phyloP scores from a whole-genome alignment of 1,140 invertebrate genomes.

The Tetramorium parvispinum region DNA sequence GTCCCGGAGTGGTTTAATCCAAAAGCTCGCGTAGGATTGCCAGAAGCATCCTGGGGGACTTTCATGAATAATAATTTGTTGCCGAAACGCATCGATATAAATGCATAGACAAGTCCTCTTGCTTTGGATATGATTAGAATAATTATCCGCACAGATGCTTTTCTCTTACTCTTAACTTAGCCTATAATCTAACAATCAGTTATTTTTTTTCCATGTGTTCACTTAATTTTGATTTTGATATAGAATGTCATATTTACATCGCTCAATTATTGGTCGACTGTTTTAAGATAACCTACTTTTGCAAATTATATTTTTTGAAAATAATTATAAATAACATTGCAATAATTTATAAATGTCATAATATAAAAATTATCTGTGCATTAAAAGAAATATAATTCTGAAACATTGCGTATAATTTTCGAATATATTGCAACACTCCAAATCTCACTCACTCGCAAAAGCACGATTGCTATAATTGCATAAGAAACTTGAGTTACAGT shows the following conservation, averaged over 20 bases:
- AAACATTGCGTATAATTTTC: constrained; percentile 1
- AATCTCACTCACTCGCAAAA: neutral
- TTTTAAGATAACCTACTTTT: neutral
- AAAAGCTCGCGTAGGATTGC: constrained; percentile 31
- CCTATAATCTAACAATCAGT: neutral
- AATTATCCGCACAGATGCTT: neutral
- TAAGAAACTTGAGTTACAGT: neutral
- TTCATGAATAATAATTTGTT: constrained; percentile 66
- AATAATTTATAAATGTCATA: neutral
- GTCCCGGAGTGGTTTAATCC: constrained; percentile 56
- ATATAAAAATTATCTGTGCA: neutral
- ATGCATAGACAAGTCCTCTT: neutral
- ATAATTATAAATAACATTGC: neutral
- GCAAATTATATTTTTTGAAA: neutral
- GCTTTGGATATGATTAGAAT: constrained; percentile 34
- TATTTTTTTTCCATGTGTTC: neutral
- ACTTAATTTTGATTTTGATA: neutral
- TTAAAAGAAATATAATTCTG: neutral
- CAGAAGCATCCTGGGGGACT: constrained; percentile 37
- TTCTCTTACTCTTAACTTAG: neutral
- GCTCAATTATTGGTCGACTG: neutral
- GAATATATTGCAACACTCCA: neutral
- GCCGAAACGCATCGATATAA: constrained; percentile 50
- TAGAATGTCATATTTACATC: neutral
- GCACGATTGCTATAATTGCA: neutral